Evolutionary conservation across 2,113 vertebrate species (phyloP), one percentile per base, ranked within the genome.

Genomic region (Aix galericulata): DNA sequence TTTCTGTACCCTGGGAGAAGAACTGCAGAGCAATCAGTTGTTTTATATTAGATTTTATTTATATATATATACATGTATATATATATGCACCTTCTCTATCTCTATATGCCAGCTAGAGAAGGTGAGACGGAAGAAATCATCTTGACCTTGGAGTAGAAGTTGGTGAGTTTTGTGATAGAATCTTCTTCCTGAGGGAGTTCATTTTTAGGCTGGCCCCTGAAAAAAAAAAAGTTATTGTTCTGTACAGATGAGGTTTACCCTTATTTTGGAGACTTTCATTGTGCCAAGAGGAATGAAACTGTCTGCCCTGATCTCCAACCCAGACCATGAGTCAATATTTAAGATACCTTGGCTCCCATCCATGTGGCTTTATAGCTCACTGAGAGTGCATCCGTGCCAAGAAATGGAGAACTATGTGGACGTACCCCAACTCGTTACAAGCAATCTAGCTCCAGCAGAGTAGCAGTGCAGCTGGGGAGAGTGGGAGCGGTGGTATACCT

Each of bases 291-390:
- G 88, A 96, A 75, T 95, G 93, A 96, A 95, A 88, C 82, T 93
- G 89, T 95, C 91, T 94, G 91, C 67, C 94, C 91, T 88, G 94
- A 93, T 95, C 82, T 93, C 86, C 94, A 96, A 95, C 86, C 62
- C 88, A 93, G 94, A 95, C 75, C 92, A 50, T 93, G 92, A 97
- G 95, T 93, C 95, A 95, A 92, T 95, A 94, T 96, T 95, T 95
- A 95, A 95, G 95, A 97, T 86, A 95, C 92, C 56, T 88, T 91
- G 88, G 94, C 94, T 88, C 58, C 31, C 40, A 0, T 60, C 93
- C 92, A 62, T 0, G 11, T 1, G 26, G 29, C 87, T 96, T 95
- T 93, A 84, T 67, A 91, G 93, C 86, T 93, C 73, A 56, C 74
- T 62, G 80, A 67, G 80, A 82, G 80, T 67, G 68, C 55, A 5